Evolutionary conservation across 2,888 invertebrate genomes (phyloP).

Genomic region (Phragmatobia fuliginosa): DNA sequence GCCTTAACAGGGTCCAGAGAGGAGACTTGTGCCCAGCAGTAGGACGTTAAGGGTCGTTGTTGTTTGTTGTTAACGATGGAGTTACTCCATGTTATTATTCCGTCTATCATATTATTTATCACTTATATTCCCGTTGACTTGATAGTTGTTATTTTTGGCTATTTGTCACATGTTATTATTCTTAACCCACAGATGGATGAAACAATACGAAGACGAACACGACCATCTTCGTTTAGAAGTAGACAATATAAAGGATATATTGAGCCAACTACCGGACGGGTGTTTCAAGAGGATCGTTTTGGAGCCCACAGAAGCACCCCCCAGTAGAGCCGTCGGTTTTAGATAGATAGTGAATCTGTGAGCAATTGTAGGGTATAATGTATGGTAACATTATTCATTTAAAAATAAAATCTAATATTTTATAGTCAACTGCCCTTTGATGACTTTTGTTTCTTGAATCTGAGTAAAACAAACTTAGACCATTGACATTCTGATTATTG

Average conservation of each 20-base stretch:
- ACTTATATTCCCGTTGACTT: no score
- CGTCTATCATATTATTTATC: no score
- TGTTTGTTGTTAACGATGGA: no score
- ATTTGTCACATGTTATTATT: background rate
- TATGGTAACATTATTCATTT: conserved; percentile 1
- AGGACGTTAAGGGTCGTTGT: no score
- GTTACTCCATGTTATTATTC: no score
- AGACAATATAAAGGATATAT: conserved; percentile 93
- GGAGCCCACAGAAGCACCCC: conserved; percentile 88
- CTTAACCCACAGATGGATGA: conserved; percentile 87
- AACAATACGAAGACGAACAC: conserved; percentile 93
- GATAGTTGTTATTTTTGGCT: no score
- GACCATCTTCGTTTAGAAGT: conserved; percentile 91
- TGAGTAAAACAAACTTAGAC: no score
- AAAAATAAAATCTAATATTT: background rate
- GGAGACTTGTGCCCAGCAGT: no score
- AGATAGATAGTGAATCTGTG: conserved; percentile 54
- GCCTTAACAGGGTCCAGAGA: no score
- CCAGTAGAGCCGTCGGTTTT: conserved; percentile 63
- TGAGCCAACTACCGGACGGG: conserved; percentile 91
- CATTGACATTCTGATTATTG: no score
- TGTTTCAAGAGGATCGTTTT: conserved; percentile 93
- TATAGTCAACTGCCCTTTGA: background rate
- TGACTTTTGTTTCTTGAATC: no score
- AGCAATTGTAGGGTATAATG: conserved; percentile 1